These are phyloP conservation scores for Hiodon tergisus DNA, from an alignment of 2,113 vertebrate genomes.

Conservation along the genomic window DNA sequence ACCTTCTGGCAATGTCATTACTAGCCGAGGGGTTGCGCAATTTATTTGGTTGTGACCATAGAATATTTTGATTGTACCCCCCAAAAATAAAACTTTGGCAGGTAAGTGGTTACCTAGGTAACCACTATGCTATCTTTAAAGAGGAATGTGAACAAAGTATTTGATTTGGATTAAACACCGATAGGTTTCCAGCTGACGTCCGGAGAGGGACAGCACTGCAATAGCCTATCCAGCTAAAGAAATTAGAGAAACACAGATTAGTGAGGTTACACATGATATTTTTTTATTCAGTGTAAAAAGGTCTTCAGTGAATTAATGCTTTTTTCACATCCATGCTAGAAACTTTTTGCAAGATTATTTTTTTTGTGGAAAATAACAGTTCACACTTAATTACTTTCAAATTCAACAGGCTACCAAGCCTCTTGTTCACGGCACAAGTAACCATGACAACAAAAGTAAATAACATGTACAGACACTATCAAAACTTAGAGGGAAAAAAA, in stretches of 20 bases:
- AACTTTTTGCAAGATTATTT: slow-evolving; percentile 51
- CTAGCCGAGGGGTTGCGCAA: no score
- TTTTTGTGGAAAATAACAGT: slow-evolving; percentile 61
- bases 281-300: slow-evolving; percentile 98
- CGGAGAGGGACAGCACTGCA: no score
- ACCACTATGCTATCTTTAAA: no score
- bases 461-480: slow-evolving; percentile 89
- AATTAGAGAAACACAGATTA: slow-evolving; percentile 10
- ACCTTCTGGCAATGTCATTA: no score
- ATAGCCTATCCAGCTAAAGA: no score
- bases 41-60: no score
- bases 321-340: slow-evolving; percentile 94
- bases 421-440: slow-evolving; percentile 79
- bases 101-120: no score
- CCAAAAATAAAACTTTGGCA: no score
- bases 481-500: slow-evolving; percentile 72
- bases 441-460: slow-evolving; percentile 84
- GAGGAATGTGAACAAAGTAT: no score
- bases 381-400: slow-evolving; percentile 90
- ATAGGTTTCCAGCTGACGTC: no score
- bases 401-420: slow-evolving; percentile 72
- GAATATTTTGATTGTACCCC: no score
- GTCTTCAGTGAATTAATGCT: slow-evolving; percentile 87
- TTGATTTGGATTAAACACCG: no score
- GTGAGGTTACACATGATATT: slow-evolving; percentile 33